Conservation (phyloP, 2,797 vertebrate species). For the Anabacerthia variegaticeps region DNA sequence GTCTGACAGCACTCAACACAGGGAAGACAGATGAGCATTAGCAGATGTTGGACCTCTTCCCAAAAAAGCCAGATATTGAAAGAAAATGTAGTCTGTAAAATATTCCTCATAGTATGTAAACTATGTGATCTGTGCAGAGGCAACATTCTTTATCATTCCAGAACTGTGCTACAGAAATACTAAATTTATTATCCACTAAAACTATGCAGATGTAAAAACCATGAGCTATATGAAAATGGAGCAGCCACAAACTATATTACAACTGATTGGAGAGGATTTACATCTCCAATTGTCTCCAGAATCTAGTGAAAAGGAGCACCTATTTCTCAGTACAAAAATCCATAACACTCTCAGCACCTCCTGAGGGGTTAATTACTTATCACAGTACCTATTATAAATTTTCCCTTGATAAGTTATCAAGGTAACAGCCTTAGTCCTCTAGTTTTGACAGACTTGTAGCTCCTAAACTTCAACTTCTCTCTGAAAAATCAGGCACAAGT, state of each 20-base stretch:
- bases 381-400: background rate
- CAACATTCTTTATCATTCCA: background rate
- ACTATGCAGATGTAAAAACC: background rate
- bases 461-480: background rate
- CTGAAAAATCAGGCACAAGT: background rate
- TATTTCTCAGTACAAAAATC: background rate
- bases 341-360: background rate
- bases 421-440: background rate
- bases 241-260: background rate
- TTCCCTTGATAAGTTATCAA: background rate
- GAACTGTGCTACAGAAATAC: background rate
- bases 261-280: background rate
- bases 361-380: background rate
- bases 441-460: background rate
- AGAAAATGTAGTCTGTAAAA: background rate
- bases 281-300: background rate
- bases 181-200: background rate
- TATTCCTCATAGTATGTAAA: constrained; percentile 1
- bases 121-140: background rate
- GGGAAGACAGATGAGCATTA: background rate
- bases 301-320: background rate
- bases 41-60: background rate
- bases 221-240: background rate
- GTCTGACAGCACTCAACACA: background rate
- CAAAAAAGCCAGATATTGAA: background rate